Evolutionary conservation across 2,113 vertebrate species (phyloP).

Genomic region (Mus spicilegus): DNA sequence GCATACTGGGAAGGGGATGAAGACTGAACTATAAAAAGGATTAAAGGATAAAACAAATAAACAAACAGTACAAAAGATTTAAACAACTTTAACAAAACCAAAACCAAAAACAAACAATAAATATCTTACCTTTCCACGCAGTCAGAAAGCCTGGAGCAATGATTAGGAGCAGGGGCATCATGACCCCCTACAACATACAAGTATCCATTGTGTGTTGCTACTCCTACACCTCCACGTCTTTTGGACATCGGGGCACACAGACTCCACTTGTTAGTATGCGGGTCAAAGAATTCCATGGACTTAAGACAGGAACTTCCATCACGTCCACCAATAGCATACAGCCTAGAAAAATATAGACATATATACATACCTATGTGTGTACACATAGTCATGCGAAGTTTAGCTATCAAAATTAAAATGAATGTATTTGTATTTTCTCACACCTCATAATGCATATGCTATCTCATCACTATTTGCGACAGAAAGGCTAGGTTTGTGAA

Average conservation of each 20-base stretch:
- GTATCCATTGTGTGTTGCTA: conserved; percentile 95
- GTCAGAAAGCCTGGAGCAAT: conserved; percentile 95
- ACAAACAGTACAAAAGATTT: too few species aligned
- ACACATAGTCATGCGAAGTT: neutral
- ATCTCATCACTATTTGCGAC: neutral
- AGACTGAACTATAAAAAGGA: too few species aligned
- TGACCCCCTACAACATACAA: conserved; percentile 96
- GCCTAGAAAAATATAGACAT: conserved; percentile 80
- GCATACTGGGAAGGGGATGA: too few species aligned
- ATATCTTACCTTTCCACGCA: conserved; percentile 95
- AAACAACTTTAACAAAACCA: too few species aligned
- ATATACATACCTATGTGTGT: neutral
- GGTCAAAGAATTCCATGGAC: conserved; percentile 98
- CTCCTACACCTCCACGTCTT: conserved; percentile 95
- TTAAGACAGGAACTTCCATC: conserved; percentile 97
- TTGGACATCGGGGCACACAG: conserved; percentile 96
- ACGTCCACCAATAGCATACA: conserved; percentile 96
- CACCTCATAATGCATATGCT: neutral
- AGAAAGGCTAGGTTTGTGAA: neutral
- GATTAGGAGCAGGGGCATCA: conserved; percentile 96
- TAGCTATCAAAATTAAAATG: neutral
- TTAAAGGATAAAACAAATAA: too few species aligned
- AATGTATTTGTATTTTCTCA: neutral
- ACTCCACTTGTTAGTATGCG: conserved; percentile 99
- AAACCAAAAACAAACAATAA: neutral